Evolutionary conservation across 37 sponge, comb jelly and placozoan genomes (phyloP).

Genomic region (Mnemiopsis leidyi): DNA sequence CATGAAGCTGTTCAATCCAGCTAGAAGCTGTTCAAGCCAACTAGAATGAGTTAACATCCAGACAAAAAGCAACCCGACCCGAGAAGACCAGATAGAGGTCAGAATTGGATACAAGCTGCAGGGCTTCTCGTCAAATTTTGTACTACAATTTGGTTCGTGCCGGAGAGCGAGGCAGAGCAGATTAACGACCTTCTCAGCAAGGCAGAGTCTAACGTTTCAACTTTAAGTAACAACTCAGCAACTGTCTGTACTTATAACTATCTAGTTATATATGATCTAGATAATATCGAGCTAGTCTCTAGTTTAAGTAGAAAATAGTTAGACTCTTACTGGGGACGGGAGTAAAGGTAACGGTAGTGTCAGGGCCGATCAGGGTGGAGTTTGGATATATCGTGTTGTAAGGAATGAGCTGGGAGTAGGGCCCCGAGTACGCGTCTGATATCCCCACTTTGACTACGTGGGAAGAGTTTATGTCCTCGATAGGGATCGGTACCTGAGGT

Average conservation of each 20-base stretch:
- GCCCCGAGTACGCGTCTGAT: not conserved
- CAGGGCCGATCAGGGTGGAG: not conserved
- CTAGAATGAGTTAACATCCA: not conserved
- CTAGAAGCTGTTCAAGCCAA: too few species aligned
- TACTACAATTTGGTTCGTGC: not conserved
- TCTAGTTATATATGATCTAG: too few species aligned
- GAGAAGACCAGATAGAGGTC: not conserved
- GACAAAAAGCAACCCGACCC: not conserved
- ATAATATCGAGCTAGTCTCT: too few species aligned
- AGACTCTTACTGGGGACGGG: not conserved
- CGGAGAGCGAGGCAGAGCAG: not conserved
- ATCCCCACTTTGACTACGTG: not conserved
- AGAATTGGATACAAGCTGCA: not conserved
- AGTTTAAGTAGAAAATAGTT: not conserved
- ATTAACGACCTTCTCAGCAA: too few species aligned
- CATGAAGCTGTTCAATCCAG: too few species aligned
- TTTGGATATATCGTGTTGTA: not conserved
- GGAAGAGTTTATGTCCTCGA: not conserved
- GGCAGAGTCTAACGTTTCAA: too few species aligned
- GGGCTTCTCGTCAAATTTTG: not conserved
- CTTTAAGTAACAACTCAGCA: too few species aligned
- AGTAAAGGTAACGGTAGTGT: conserved; percentile 15
- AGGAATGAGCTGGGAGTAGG: not conserved
- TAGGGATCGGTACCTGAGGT: conserved; percentile 1
- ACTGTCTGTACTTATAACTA: too few species aligned